A percentile compares a stretch with the other conserved stretches of the same genome.
phyloP scores from a whole-genome alignment of 2,797 vertebrate species.

The Discoglossus pictus region DNA sequence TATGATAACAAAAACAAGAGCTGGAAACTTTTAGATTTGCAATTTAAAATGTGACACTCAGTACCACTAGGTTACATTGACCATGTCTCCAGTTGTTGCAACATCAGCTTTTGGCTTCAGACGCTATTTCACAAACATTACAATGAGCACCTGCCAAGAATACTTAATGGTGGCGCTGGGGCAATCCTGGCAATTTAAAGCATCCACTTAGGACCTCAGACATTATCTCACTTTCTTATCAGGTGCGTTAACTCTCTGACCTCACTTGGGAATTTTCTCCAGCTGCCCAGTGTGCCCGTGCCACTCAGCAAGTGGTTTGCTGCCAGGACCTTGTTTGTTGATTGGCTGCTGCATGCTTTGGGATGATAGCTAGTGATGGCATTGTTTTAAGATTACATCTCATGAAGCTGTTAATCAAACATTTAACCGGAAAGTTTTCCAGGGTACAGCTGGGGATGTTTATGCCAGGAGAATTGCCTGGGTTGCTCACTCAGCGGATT shows the following conservation, averaged over 20 bases:
- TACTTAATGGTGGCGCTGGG: not conserved
- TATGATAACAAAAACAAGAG: too few relatives aligned
- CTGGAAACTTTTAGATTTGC: too few relatives aligned
- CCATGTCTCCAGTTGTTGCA: not conserved
- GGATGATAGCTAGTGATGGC: conserved; percentile 13
- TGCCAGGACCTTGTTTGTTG: not conserved
- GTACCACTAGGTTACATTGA: not conserved
- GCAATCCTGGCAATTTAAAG: not conserved
- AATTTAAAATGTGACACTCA: too few relatives aligned
- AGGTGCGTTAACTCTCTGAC: conserved; percentile 7
- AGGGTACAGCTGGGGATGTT: conserved; percentile 38
- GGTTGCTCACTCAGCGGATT: conserved; percentile 27
- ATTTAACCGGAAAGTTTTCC: conserved; percentile 16
- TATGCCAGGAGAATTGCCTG: conserved; percentile 18
- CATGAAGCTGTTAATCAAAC: conserved; percentile 28
- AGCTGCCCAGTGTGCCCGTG: conserved; percentile 15
- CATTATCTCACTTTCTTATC: conserved; percentile 31
- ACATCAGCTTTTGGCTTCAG: conserved; percentile 6
- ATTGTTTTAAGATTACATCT: conserved; percentile 12
- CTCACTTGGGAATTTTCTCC: conserved; percentile 1
- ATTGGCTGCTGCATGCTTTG: not conserved
- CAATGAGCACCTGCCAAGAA: conserved; percentile 5
- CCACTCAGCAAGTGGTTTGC: not conserved
- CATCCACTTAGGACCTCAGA: conserved; percentile 11
- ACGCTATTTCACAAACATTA: conserved; percentile 5